These are phyloP conservation scores for Pogonus chalceus DNA, from an alignment of 1,140 invertebrate species.

Conservation along the genomic window DNA sequence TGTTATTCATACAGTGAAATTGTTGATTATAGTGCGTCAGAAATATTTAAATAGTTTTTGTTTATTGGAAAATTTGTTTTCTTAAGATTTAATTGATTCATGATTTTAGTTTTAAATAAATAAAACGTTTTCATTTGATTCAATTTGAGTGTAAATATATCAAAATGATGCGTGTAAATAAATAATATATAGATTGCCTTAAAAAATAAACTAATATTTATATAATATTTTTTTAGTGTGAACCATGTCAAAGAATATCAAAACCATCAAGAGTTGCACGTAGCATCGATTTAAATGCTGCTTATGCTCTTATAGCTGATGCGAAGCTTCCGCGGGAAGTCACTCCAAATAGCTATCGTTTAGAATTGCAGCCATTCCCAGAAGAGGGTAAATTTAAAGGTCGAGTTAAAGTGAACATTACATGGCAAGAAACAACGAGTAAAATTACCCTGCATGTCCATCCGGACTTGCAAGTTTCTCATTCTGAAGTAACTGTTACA, in stretches of 20 bases:
- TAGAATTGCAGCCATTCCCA: slow-evolving; percentile 49
- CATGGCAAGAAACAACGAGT: slow-evolving; percentile 43
- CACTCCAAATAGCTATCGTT: slow-evolving; percentile 46
- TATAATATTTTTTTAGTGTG: slow-evolving; percentile 3
- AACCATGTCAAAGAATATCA: not conserved
- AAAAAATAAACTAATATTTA: too few relatives aligned
- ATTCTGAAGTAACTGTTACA: slow-evolving; percentile 26
- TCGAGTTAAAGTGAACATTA: slow-evolving; percentile 48
- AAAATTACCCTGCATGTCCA: slow-evolving; percentile 51
- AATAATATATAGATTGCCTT: too few relatives aligned
- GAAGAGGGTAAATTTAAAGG: slow-evolving; percentile 48
- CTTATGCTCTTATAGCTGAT: slow-evolving; percentile 45
- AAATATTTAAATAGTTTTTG: too few relatives aligned
- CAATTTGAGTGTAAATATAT: too few relatives aligned
- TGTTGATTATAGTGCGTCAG: too few relatives aligned
- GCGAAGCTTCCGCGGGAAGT: slow-evolving; percentile 44
- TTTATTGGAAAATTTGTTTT: too few relatives aligned
- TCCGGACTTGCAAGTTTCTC: slow-evolving; percentile 43
- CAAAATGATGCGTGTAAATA: too few relatives aligned
- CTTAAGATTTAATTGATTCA: too few relatives aligned
- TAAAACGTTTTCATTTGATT: too few relatives aligned
- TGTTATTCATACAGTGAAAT: too few relatives aligned
- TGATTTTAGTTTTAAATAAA: too few relatives aligned
- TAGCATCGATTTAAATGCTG: slow-evolving; percentile 51
- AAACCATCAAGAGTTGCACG: slow-evolving; percentile 29